These are phyloP conservation scores for Parnassius apollo DNA, from an alignment of 2,888 invertebrate genomes.

Conservation along the genomic window DNA sequence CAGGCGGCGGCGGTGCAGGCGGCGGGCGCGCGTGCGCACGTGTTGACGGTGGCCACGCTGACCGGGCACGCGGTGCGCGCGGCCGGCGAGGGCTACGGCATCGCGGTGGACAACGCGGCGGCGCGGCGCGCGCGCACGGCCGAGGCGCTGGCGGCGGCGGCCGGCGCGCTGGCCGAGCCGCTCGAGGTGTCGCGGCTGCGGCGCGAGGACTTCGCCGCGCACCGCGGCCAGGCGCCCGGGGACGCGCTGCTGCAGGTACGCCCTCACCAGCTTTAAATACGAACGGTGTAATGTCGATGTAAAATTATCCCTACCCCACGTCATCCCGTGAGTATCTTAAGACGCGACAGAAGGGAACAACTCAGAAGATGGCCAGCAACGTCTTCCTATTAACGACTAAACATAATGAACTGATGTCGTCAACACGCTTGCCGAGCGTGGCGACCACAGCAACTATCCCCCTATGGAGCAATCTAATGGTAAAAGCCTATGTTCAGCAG, in stretches of 20 bases:
- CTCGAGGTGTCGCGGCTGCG: slow-evolving; percentile 90
- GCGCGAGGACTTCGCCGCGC: slow-evolving; percentile 86
- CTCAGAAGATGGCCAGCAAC: no score
- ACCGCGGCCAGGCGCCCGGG: slow-evolving; percentile 86
- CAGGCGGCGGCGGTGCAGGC: background rate
- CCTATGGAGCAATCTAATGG: no score
- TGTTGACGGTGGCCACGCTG: slow-evolving; percentile 93
- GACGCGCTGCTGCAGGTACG: slow-evolving; percentile 62
- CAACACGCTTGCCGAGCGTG: no score
- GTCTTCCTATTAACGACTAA: no score
- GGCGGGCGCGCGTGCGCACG: slow-evolving; percentile 63
- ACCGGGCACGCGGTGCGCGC: slow-evolving; percentile 91
- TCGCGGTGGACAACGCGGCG: background rate
- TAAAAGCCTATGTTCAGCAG: no score
- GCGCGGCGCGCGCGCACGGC: background rate
- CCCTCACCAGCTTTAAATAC: no score
- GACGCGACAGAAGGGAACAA: no score
- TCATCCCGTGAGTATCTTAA: no score
- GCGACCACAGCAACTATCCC: no score
- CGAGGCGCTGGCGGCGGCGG: background rate
- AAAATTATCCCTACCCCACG: no score
- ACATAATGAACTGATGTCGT: no score
- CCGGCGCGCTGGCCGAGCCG: slow-evolving; percentile 88
- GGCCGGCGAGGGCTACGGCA: slow-evolving; percentile 43
- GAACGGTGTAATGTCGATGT: no score